Evolutionary conservation across 2,113 vertebrate species (phyloP), one percentile per base, ranked within the genome.

Genomic region (Lethenteron reissneri): DNA sequence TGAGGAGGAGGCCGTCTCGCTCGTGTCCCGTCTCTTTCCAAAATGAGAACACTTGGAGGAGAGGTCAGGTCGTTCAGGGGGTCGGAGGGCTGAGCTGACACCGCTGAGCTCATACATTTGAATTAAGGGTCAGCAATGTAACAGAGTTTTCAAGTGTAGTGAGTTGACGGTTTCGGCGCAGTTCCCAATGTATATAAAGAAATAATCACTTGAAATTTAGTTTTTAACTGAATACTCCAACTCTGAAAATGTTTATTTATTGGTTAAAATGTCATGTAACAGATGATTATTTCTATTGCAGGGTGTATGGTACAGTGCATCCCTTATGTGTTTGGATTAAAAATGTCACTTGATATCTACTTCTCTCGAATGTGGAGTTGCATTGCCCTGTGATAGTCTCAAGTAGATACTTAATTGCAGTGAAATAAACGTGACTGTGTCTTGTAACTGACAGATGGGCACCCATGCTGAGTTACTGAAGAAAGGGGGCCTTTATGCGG

Each of bases 401-500:
- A 41, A 41, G 41, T 41, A 41, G 41, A 41, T 41, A 41, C 41
- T 41, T 41, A 41, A 41, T 7, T 41, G 41, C 41, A 5, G 41
- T 41, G 41, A 41, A 41, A 41, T 41, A 41, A 41, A 41, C 68
- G n/a, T 73, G 70, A 25, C 4, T 14, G 57, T 71, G 57, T 71
- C 73, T 60, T 72, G 15, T n/a, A 15, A 15, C 72, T n/a, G 25
- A 1, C 75, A 97, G 91, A 81, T 81, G 3, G 91, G 92, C 57
- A 89, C 87, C 57, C 91, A 94, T 7, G 76, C 80, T 3, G 85
- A 92, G 71, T 82, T 95, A 72, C 64, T 92, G 74, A 80, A 77
- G 41, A 86, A 79, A 70, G 85, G 85, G 0, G 89, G 89, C 1
- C 76, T 91, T 10, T 97, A 97, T 2, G 83, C 87, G 0, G 87